A percentile compares a stretch with the other conserved stretches of the same genome.
Conservation (phyloP, 2,797 vertebrate genomes). For the Liasis olivaceus region DNA sequence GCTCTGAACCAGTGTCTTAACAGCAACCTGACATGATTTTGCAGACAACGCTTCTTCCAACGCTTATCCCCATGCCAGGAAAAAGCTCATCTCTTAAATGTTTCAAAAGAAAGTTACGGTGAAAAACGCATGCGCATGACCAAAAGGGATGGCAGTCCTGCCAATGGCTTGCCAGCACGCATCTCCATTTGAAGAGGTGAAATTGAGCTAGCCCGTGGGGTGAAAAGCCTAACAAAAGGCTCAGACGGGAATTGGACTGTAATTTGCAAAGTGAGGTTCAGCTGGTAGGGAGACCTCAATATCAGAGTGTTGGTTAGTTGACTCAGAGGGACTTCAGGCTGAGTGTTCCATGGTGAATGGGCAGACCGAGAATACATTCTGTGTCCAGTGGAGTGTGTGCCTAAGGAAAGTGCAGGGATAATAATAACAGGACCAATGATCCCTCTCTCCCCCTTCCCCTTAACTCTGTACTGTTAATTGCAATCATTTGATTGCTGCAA, state of each 20-base stretch:
- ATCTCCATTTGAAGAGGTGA: background rate
- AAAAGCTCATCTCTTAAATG: background rate
- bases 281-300: background rate
- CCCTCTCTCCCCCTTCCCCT: background rate
- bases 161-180: background rate
- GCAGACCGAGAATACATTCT: background rate
- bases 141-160: background rate
- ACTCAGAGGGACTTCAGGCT: background rate
- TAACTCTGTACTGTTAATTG: slow-evolving; percentile 8
- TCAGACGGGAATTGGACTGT: background rate
- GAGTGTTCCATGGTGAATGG: background rate
- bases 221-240: background rate
- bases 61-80: background rate
- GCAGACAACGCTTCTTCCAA: background rate
- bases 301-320: background rate
- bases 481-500: slow-evolving; percentile 28
- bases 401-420: background rate
- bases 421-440: background rate
- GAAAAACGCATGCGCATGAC: background rate
- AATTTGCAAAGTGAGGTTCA: background rate
- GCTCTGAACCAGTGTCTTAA: background rate
- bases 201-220: background rate
- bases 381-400: background rate
- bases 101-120: background rate
- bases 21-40: background rate